Percentiles rank a stretch among this genome's conserved stretches.
Evolutionary conservation across 2,888 invertebrate genomes (phyloP).

Genomic region (Heliconius hortense): DNA sequence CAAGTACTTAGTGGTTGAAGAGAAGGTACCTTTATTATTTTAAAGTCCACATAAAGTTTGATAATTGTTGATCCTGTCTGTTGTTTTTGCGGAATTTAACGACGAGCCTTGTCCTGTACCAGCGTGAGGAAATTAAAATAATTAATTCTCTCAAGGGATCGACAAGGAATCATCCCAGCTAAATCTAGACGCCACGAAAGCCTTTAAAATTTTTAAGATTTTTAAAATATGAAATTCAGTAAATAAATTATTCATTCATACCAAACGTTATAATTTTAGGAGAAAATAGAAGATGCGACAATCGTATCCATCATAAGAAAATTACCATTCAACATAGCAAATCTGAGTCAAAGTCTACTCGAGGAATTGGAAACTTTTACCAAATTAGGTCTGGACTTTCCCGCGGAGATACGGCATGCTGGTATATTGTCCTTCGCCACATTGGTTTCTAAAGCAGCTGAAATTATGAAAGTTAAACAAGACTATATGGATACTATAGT

Average conservation of each 20-base stretch:
- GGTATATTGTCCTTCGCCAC: slow-evolving; percentile 87
- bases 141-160: too few species aligned
- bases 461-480: slow-evolving; percentile 75
- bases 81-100: background rate
- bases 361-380: slow-evolving; percentile 80
- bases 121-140: too few species aligned
- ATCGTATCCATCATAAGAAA: slow-evolving; percentile 85
- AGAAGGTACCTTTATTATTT: slow-evolving; percentile 55
- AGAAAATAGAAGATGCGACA: slow-evolving; percentile 83
- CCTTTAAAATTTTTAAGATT: too few species aligned
- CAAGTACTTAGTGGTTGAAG: slow-evolving; percentile 83
- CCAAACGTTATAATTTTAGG: slow-evolving; percentile 51
- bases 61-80: background rate
- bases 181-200: too few species aligned
- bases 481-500: slow-evolving; percentile 87
- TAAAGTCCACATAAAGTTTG: background rate
- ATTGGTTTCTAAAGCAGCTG: slow-evolving; percentile 84
- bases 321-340: slow-evolving; percentile 86
- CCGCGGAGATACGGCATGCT: slow-evolving; percentile 83
- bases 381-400: slow-evolving; percentile 66
- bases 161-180: too few species aligned
- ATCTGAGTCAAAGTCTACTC: slow-evolving; percentile 74
- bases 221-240: too few species aligned
- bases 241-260: background rate
- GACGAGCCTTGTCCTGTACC: background rate